Percentiles rank a stretch among this genome's conserved stretches.
phyloP scores from a whole-genome alignment of 1,140 invertebrate species.

The Stenopsyche tienmushanensis region DNA sequence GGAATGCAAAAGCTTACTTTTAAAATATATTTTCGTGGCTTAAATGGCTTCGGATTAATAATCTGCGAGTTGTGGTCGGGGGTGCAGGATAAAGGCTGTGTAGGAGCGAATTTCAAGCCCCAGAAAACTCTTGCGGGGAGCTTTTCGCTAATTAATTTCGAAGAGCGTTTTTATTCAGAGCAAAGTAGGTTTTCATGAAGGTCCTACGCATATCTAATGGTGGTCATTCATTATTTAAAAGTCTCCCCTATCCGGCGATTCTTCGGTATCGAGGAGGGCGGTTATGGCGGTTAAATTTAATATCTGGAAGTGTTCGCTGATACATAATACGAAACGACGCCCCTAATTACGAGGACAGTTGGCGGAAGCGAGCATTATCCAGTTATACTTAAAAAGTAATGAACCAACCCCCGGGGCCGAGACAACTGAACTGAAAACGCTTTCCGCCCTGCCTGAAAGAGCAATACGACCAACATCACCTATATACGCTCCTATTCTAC shows the following conservation, averaged over 20 bases:
- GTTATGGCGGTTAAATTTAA: background rate
- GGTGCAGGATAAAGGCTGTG: too few species aligned
- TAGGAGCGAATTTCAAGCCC: too few species aligned
- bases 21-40: too few species aligned
- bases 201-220: background rate
- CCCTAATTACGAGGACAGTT: constrained; percentile 7
- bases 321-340: constrained; percentile 5
- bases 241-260: background rate
- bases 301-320: constrained; percentile 8
- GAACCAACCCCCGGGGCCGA: background rate
- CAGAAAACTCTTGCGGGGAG: background rate
- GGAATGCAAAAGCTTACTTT: too few species aligned
- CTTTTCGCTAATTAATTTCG: background rate
- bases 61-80: too few species aligned
- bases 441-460: too few species aligned
- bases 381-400: constrained; percentile 13
- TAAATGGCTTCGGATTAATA: too few species aligned
- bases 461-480: too few species aligned
- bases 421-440: too few species aligned
- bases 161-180: background rate
- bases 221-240: background rate
- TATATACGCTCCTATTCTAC: too few species aligned
- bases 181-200: background rate
- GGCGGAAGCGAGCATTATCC: constrained; percentile 1
- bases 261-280: background rate